Percentiles rank a stretch among this genome's conserved stretches.
Conservation (phyloP, 2,113 vertebrate species). For the Tautogolabrus adspersus region DNA sequence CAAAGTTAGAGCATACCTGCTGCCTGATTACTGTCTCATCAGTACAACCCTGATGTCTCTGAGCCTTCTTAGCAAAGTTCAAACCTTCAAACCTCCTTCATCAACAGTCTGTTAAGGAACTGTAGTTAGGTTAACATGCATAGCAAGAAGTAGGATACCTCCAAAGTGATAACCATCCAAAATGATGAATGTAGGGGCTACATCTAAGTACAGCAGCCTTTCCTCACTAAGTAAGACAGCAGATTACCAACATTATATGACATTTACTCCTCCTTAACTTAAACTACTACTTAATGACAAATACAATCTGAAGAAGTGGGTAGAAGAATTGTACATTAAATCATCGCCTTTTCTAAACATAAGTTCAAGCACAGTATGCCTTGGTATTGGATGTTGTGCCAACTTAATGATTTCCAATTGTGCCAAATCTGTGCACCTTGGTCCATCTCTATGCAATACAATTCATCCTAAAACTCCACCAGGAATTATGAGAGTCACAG, state of each 20-base stretch:
- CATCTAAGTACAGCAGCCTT: background rate
- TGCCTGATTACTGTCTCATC: background rate
- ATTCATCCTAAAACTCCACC: background rate
- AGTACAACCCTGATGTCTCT: background rate
- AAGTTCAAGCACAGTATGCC: background rate
- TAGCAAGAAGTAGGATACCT: background rate
- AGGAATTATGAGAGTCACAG: conserved; percentile 1
- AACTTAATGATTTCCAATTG: too few relatives aligned
- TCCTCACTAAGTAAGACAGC: too few relatives aligned
- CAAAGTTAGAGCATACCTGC: background rate
- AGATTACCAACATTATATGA: background rate
- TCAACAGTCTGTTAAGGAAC: background rate
- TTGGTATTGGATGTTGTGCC: background rate
- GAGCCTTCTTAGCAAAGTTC: background rate
- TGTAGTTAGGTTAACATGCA: background rate
- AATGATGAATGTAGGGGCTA: background rate
- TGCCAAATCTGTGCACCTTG: background rate
- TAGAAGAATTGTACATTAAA: too few relatives aligned
- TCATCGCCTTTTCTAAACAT: too few relatives aligned
- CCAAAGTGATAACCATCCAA: background rate
- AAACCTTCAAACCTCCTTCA: background rate
- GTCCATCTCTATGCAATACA: background rate
- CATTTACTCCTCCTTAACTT: background rate
- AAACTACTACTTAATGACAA: too few relatives aligned
- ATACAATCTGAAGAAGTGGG: too few relatives aligned